phyloP scores from a whole-genome alignment of 2,113 vertebrate genomes.

The Cichladusa arquata region DNA sequence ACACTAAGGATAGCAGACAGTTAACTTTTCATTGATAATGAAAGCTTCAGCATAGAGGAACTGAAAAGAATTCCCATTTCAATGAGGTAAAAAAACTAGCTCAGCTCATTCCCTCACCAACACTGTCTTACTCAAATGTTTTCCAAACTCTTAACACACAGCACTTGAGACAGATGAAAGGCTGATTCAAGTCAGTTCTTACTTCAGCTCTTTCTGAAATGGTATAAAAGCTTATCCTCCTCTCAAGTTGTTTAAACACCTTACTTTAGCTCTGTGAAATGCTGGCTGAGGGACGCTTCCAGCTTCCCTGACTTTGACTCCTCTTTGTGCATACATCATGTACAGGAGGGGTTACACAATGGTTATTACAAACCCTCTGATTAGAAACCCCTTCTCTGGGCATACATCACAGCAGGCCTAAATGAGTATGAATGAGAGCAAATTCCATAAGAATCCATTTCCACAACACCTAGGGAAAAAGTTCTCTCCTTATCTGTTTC shows the following conservation, averaged over 20 bases:
- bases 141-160: neutral
- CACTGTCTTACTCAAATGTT: neutral
- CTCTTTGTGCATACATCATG: neutral
- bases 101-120: neutral
- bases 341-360: neutral
- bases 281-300: neutral
- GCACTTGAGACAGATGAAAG: neutral
- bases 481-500: neutral
- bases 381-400: neutral
- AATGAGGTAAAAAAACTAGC: neutral
- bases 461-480: neutral
- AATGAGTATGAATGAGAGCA: neutral
- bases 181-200: neutral
- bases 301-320: neutral
- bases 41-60: neutral
- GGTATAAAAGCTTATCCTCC: neutral
- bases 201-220: neutral
- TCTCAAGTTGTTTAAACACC: neutral
- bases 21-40: neutral
- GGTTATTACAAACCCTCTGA: neutral
- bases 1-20: neutral
- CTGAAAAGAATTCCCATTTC: neutral
- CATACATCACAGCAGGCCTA: neutral
- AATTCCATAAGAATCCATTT: neutral
- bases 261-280: neutral